Conservation (phyloP, 2,113 vertebrate species). For the Shinisaurus crocodilurus region DNA sequence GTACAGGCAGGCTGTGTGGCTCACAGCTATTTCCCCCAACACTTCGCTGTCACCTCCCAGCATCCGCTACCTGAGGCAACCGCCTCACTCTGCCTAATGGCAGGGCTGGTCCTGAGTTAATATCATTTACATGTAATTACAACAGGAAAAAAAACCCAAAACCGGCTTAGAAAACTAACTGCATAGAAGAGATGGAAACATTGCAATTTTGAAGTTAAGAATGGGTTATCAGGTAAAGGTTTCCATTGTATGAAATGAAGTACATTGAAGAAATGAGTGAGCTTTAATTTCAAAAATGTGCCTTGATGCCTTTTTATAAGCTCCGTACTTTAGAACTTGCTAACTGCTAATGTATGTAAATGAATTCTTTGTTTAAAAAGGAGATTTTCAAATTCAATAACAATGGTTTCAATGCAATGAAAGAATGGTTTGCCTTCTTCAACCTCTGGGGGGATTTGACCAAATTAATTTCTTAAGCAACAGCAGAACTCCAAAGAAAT, state of each 20-base stretch:
- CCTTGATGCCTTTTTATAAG: slow-evolving; percentile 25
- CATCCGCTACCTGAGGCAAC: too few relatives aligned
- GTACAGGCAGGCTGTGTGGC: too few relatives aligned
- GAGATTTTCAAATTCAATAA: slow-evolving; percentile 57
- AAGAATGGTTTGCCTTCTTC: slow-evolving; percentile 44
- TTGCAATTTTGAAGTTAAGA: background rate
- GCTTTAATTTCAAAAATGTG: slow-evolving; percentile 21
- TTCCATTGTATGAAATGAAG: slow-evolving; percentile 7
- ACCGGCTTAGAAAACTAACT: background rate
- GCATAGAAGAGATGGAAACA: background rate
- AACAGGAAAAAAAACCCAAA: background rate
- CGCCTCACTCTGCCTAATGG: too few relatives aligned
- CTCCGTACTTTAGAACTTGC: slow-evolving; percentile 20
- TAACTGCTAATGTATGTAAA: slow-evolving; percentile 51
- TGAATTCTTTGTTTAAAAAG: slow-evolving; percentile 63
- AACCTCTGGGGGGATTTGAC: slow-evolving; percentile 46
- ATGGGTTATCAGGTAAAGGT: slow-evolving; percentile 14
- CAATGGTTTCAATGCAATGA: slow-evolving; percentile 48
- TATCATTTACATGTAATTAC: background rate
- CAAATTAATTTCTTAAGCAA: slow-evolving; percentile 64
- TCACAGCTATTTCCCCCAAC: too few relatives aligned
- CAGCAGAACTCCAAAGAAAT: slow-evolving; percentile 51
- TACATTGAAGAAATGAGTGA: slow-evolving; percentile 26
- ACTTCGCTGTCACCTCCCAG: too few relatives aligned
- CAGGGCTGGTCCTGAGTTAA: too few relatives aligned